Evolutionary conservation across 2,113 vertebrate species (phyloP).

Genomic region (Columbina picui): DNA sequence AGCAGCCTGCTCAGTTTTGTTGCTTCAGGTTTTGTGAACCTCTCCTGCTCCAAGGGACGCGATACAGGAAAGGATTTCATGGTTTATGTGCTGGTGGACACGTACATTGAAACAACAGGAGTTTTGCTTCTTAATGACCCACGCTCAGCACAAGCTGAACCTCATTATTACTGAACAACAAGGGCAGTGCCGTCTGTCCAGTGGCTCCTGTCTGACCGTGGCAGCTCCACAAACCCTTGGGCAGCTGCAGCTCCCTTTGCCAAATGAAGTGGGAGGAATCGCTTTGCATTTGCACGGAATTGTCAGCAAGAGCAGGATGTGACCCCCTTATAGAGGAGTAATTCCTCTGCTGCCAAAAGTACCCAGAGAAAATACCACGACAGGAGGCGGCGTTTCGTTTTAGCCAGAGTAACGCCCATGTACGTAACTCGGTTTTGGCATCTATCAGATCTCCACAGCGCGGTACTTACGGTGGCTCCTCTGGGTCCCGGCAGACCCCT

Average conservation of each 20-base stretch:
- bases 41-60: not conserved
- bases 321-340: not conserved
- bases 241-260: not conserved
- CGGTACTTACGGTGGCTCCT: conserved; percentile 88
- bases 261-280: accelerated
- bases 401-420: not conserved
- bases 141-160: not conserved
- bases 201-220: not conserved
- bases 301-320: not conserved
- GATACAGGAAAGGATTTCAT: not conserved
- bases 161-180: accelerated
- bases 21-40: not conserved
- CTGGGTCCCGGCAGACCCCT: conserved; percentile 88
- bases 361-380: not conserved
- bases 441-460: not conserved
- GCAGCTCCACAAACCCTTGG: not conserved
- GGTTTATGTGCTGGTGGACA: accelerated
- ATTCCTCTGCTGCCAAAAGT: not conserved
- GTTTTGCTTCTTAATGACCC: not conserved
- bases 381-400: not conserved
- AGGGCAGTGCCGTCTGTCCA: not conserved
- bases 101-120: accelerated
- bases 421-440: accelerated
- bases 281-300: not conserved
- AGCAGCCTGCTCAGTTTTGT: not conserved